A percentile compares a stretch with the other conserved stretches of the same genome.
phyloP scores from a whole-genome alignment of 1,140 invertebrate genomes.

The Panagrolaimus sp. region DNA sequence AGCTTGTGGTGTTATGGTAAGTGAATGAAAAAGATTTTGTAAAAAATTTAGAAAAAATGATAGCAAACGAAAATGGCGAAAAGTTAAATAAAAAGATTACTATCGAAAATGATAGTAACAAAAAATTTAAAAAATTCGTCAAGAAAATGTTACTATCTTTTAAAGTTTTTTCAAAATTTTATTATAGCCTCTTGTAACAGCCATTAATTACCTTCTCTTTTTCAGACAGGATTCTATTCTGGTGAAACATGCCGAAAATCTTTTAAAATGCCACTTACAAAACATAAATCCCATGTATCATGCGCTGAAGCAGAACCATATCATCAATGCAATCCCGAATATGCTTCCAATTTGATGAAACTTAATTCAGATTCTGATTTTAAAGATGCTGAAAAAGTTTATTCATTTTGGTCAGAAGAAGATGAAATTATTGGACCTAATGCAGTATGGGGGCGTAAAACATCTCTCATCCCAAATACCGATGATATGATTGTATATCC shows the following conservation, averaged over 20 bases:
- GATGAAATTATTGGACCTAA: constrained; percentile 19
- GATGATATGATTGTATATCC: background rate
- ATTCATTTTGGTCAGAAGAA: constrained; percentile 16
- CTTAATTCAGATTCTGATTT: background rate
- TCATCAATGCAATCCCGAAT: background rate
- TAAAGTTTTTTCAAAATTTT: too few relatives aligned
- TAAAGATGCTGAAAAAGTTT: constrained; percentile 14
- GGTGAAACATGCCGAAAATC: background rate
- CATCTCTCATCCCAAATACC: constrained; percentile 7
- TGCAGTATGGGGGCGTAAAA: constrained; percentile 9
- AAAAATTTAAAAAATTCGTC: too few relatives aligned
- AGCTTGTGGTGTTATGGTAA: constrained; percentile 13
- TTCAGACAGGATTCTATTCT: constrained; percentile 20
- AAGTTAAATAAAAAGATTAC: too few relatives aligned
- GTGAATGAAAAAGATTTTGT: background rate
- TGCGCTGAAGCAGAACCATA: background rate
- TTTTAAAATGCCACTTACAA: background rate
- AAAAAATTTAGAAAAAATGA: background rate
- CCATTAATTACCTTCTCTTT: background rate
- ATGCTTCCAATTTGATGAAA: background rate
- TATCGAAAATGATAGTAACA: too few relatives aligned
- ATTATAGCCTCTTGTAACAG: too few relatives aligned
- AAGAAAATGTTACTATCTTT: too few relatives aligned
- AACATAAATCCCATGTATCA: background rate
- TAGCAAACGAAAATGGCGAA: too few relatives aligned